Evolutionary conservation across 2,113 vertebrate species (phyloP), one percentile per base, ranked within the genome.

Genomic region (Megatriorchis doriae): DNA sequence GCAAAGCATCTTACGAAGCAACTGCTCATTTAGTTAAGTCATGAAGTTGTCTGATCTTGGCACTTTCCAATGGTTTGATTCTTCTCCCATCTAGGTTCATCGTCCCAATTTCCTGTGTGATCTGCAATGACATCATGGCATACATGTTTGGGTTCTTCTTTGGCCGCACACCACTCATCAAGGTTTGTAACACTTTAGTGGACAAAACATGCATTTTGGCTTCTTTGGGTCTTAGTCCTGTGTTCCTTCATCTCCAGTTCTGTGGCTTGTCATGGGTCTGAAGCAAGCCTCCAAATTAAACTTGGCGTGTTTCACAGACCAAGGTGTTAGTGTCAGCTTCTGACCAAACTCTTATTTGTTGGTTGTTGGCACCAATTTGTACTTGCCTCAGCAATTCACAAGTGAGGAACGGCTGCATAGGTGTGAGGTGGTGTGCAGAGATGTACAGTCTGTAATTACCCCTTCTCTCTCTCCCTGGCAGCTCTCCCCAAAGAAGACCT

Each of bases 141-240:
- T 99, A 99, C 97, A 99, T 99, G 99, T 99, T 99, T n/a, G 99
- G 99, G 3, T 99, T 99, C 98, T 99, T 99, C 98, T 99, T 99
- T 4, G 99, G 99, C 78, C 99, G 99, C 91, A 99, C 99, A 0
- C 99, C 99, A 0, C 99, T 99, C 80, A 99, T 99, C 90, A 99
- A 99, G 99, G 99, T 99, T 47, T 25, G 98, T 94, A 52, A 20
- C 29, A 0, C 32, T 66, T 4, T 11, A 31, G 21, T 26, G 48
- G 38, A 8, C 4, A 11, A 22, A 62, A 17, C 3, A 2, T 1
- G 1, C 13, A 0, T 21, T 84, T 78, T 16, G 68, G 10, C 29
- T 83, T 22, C 73, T 66, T 38, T 32, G 67, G 16, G 14, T 66
- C 65, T 56, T 11, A 16, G 31, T 25, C 40, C 59, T 26, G 10